Evolutionary conservation across 2,797 vertebrate genomes (phyloP).

Genomic region (Intellagama lesueurii): DNA sequence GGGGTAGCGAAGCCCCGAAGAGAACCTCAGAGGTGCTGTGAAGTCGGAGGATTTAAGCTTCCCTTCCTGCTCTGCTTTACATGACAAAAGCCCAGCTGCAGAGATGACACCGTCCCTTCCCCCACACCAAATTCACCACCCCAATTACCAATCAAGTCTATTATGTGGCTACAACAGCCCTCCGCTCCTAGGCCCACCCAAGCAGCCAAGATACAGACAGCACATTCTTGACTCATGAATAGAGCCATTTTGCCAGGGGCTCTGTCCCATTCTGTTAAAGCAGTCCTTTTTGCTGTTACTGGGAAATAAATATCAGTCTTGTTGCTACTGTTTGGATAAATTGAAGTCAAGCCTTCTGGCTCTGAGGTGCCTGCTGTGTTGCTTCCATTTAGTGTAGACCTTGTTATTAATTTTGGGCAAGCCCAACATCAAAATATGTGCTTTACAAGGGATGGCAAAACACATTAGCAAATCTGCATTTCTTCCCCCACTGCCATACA

Average conservation of each 20-base stretch:
- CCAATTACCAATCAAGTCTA: conserved; percentile 44
- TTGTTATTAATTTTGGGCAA: not conserved
- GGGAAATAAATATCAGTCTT: not conserved
- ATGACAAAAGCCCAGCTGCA: conserved; percentile 48
- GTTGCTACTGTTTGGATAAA: not conserved
- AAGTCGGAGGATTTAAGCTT: conserved; percentile 24
- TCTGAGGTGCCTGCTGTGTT: not conserved
- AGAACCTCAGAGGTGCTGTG: conserved; percentile 2
- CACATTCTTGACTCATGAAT: conserved; percentile 12
- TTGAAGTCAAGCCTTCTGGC: not conserved
- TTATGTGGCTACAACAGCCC: conserved; percentile 37
- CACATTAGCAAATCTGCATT: not conserved
- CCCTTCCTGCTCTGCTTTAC: conserved; percentile 27
- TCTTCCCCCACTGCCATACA: not conserved
- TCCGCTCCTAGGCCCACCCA: conserved; percentile 28
- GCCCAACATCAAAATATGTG: not conserved
- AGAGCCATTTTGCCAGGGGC: conserved; percentile 4
- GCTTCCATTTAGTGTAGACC: not conserved
- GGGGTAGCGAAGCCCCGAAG: not conserved
- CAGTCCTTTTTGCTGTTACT: not conserved
- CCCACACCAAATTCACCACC: conserved; percentile 30
- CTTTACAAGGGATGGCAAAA: too few species aligned
- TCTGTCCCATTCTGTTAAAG: not conserved
- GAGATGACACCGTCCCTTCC: conserved; percentile 26
- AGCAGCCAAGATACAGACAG: conserved; percentile 33